Percentiles rank a stretch among this genome's conserved stretches.
These are phyloP conservation scores for Electrophaes corylata DNA, from an alignment of 2,888 invertebrate species.

Conservation along the genomic window DNA sequence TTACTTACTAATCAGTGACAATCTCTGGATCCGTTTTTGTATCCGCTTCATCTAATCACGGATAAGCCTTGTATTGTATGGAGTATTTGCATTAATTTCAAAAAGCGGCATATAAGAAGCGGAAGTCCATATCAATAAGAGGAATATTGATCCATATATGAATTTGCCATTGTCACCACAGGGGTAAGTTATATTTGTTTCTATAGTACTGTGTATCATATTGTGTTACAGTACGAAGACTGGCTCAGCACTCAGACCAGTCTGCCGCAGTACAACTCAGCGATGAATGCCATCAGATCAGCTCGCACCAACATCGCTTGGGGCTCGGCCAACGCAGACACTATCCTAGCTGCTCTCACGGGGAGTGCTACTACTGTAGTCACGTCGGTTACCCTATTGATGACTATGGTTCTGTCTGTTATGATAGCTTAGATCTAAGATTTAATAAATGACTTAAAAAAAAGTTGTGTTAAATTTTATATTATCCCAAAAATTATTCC, in stretches of 20 bases:
- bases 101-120: neutral
- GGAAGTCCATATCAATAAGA: no score
- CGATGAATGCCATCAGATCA: conserved; percentile 58
- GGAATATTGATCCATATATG: no score
- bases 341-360: conserved; percentile 56
- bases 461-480: neutral
- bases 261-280: conserved; percentile 54
- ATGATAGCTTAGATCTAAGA: conserved; percentile 20
- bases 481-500: no score
- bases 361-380: conserved; percentile 50
- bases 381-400: conserved; percentile 50
- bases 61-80: no score
- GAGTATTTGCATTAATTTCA: neutral
- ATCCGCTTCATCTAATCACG: neutral
- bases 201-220: neutral
- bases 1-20: neutral
- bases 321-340: conserved; percentile 65
- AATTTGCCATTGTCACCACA: no score
- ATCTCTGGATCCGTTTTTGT: neutral
- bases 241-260: conserved; percentile 64
- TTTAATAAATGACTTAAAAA: neutral
- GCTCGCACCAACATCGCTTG: conserved; percentile 68
- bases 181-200: no score
- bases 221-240: conserved; percentile 57
- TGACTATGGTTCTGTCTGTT: conserved; percentile 42